phyloP scores from a whole-genome alignment of 2,113 vertebrate genomes.

The Galeopterus variegatus region DNA sequence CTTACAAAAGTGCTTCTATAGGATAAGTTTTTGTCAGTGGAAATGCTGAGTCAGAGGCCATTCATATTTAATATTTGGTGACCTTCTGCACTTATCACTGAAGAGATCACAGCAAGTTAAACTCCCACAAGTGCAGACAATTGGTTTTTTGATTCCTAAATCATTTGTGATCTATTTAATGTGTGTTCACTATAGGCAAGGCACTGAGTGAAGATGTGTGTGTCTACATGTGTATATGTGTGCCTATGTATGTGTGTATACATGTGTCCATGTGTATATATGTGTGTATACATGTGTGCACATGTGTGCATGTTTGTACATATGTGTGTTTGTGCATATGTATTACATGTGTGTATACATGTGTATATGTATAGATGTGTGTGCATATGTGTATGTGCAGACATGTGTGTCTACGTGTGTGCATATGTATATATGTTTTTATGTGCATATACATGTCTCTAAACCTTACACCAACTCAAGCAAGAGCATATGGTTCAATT shows the following conservation, averaged over 20 bases:
- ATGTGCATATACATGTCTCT: not conserved
- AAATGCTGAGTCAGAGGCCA: not conserved
- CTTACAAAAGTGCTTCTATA: not conserved
- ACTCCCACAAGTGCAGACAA: accelerated
- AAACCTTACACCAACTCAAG: no score
- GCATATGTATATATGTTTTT: not conserved
- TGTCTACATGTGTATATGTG: no score
- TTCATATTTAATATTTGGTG: accelerated
- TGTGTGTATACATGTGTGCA: no score
- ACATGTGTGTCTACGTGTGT: no score
- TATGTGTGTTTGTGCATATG: no score
- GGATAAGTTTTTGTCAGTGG: not conserved
- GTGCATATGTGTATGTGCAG: no score
- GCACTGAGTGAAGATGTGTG: no score
- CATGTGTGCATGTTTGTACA: accelerated
- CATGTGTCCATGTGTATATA: no score
- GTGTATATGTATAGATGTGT: no score
- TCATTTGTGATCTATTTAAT: accelerated
- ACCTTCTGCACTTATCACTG: not conserved
- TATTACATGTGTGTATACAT: no score
- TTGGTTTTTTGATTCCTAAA: accelerated
- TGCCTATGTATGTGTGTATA: no score
- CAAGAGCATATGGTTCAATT: no score
- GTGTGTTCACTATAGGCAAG: accelerated
- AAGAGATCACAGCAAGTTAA: accelerated